Evolutionary conservation across 2,113 vertebrate genomes (phyloP).

Genomic region (Microcebus tavaratra): DNA sequence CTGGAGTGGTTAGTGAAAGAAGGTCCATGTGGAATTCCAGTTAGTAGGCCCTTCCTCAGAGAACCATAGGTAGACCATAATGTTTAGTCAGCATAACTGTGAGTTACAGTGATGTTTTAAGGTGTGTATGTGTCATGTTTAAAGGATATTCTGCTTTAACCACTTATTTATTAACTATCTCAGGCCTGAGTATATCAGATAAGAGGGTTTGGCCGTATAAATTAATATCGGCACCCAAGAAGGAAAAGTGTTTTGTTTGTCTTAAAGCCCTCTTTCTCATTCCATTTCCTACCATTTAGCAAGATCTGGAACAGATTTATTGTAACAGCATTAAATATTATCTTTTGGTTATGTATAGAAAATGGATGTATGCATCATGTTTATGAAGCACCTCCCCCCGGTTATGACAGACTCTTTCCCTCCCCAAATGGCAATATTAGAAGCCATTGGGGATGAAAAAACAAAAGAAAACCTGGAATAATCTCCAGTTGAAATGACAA

Average conservation of each 20-base stretch:
- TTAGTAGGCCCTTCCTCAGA: not conserved
- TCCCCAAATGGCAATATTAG: conserved; percentile 20
- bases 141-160: not conserved
- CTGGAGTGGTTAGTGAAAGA: not conserved
- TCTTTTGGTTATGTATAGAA: conserved; percentile 1
- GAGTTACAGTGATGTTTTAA: not conserved
- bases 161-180: not conserved
- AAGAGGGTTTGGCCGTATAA: not conserved
- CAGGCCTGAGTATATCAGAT: not conserved
- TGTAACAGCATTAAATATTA: not conserved
- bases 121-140: not conserved
- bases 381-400: not conserved
- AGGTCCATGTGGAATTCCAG: not conserved
- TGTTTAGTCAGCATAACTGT: not conserved
- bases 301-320: conserved; percentile 34
- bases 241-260: not conserved
- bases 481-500: conserved; percentile 44
- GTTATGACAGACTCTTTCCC: not conserved
- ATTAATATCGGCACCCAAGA: not conserved
- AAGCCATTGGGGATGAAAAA: not conserved
- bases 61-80: not conserved
- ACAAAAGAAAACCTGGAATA: not conserved
- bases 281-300: not conserved
- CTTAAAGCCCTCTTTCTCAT: not conserved
- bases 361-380: not conserved